Evolutionary conservation across 2,797 vertebrate species (phyloP).

Genomic region (Anomalospiza imberbis): DNA sequence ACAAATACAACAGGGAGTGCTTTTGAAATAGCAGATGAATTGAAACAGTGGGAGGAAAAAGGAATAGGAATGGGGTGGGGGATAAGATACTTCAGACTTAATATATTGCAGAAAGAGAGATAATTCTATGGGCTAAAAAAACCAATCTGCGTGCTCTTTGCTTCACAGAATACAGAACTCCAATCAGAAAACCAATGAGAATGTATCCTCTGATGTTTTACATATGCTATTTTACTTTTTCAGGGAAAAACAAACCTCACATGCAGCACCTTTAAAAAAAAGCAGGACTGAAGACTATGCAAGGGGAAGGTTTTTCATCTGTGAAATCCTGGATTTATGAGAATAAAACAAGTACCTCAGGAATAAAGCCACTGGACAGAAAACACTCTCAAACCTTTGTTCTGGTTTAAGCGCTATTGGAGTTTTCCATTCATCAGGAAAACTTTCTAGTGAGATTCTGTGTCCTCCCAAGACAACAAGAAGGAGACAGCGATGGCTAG

Average conservation of each 20-base stretch:
- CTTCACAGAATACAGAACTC: background rate
- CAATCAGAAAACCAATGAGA: background rate
- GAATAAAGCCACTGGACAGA: background rate
- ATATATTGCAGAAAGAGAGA: background rate
- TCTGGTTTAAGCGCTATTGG: background rate
- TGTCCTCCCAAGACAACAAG: background rate
- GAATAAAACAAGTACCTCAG: background rate
- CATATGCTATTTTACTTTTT: background rate
- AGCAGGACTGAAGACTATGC: background rate
- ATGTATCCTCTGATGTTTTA: background rate
- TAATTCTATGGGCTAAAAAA: background rate
- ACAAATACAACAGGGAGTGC: constrained; percentile 41
- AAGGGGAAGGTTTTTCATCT: background rate
- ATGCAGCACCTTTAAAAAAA: background rate
- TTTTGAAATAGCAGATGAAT: constrained; percentile 43
- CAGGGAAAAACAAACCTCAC: background rate
- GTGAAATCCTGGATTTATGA: background rate
- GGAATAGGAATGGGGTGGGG: background rate
- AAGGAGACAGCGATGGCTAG: background rate
- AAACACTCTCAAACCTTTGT: background rate
- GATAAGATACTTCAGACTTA: constrained; percentile 2
- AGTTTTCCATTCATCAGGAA: background rate
- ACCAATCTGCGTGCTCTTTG: background rate
- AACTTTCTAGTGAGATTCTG: background rate
- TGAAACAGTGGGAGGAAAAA: background rate